Conservation (phyloP, 2,113 vertebrate species). For the Cavia aperea region DNA sequence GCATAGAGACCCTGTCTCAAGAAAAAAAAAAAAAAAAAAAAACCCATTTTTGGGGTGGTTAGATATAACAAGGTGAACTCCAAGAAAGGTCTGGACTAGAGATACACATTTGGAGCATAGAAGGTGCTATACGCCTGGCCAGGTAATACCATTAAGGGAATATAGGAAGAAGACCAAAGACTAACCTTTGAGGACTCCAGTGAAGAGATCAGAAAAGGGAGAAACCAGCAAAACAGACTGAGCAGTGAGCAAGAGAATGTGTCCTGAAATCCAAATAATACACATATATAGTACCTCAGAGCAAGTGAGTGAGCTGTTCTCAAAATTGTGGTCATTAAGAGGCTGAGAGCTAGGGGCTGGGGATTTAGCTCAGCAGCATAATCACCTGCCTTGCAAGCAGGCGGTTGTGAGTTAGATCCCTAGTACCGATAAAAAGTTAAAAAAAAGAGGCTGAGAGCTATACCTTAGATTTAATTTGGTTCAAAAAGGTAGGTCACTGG, state of each 20-base stretch:
- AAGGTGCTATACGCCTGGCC: neutral
- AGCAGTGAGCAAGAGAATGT: neutral
- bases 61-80: neutral
- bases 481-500: neutral
- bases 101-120: neutral
- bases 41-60: neutral
- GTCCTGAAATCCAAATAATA: neutral
- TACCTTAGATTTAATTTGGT: neutral
- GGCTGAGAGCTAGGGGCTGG: neutral
- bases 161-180: neutral
- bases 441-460: neutral
- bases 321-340: neutral
- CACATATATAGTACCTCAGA: neutral
- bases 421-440: too few species aligned
- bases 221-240: neutral
- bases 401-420: too few species aligned
- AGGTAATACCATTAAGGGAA: neutral
- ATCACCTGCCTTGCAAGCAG: too few species aligned
- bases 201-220: neutral
- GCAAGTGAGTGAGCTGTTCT: neutral
- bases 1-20: too few species aligned
- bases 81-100: neutral
- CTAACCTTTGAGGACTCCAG: neutral
- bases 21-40: too few species aligned
- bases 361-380: too few species aligned